Evolutionary conservation across 2,888 invertebrate species (phyloP).

Genomic region (Tetragonisca angustula): DNA sequence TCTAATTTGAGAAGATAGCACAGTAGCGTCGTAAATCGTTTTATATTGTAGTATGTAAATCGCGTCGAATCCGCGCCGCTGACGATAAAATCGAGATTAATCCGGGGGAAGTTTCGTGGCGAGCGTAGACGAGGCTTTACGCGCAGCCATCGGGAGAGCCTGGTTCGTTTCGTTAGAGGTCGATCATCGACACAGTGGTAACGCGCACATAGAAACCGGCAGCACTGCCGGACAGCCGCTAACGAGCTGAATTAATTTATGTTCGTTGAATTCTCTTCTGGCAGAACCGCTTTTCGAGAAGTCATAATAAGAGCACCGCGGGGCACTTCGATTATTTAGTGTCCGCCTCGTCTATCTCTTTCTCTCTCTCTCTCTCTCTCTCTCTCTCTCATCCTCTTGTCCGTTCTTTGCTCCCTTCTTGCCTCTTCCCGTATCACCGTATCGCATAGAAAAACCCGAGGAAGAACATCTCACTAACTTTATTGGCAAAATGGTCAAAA

Average conservation of each 20-base stretch:
- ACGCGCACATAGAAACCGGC: slow-evolving; percentile 45
- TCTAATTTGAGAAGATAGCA: background rate
- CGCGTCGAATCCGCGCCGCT: background rate
- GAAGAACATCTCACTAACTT: too few relatives aligned
- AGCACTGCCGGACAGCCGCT: slow-evolving; percentile 56
- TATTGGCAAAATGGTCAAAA: too few relatives aligned
- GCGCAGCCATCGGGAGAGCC: slow-evolving; percentile 1
- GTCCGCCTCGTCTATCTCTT: slow-evolving; percentile 20
- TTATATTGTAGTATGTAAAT: background rate
- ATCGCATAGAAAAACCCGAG: slow-evolving; percentile 7
- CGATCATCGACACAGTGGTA: slow-evolving; percentile 33
- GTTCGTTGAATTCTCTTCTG: slow-evolving; percentile 72
- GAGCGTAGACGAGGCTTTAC: slow-evolving; percentile 19
- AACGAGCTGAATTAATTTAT: slow-evolving; percentile 80
- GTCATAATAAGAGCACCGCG: slow-evolving; percentile 72
- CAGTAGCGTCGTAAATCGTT: background rate
- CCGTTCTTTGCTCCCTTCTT: background rate
- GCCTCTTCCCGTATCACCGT: background rate
- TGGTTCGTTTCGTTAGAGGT: slow-evolving; percentile 35
- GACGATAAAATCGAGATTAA: background rate
- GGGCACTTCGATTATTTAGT: slow-evolving; percentile 72
- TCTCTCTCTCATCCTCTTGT: background rate
- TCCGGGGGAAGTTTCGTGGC: background rate
- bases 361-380: background rate
- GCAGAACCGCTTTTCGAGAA: slow-evolving; percentile 73